These are phyloP conservation scores for Sylvia borin DNA, from an alignment of 2,797 vertebrate genomes.

Conservation along the genomic window DNA sequence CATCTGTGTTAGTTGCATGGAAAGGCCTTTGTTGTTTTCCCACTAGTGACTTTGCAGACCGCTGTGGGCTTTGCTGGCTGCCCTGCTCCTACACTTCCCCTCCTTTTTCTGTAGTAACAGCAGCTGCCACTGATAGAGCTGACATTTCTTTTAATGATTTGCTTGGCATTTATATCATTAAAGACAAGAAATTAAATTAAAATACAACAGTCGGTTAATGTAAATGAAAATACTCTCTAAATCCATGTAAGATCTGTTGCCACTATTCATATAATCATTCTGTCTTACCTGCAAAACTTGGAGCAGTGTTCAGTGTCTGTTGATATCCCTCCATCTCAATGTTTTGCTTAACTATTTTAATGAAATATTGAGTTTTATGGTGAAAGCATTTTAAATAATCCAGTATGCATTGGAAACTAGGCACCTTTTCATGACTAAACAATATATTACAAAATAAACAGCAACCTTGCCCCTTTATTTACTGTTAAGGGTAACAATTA, in stretches of 20 bases:
- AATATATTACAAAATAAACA: neutral
- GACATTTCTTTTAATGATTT: constrained; percentile 80
- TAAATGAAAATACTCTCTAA: neutral
- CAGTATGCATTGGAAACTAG: neutral
- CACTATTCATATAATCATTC: neutral
- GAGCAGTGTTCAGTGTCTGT: neutral
- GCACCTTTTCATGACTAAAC: neutral
- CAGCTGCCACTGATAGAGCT: constrained; percentile 81
- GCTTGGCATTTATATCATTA: constrained; percentile 74
- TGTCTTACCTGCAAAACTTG: neutral
- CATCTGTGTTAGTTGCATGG: constrained; percentile 92
- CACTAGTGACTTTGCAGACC: constrained; percentile 81
- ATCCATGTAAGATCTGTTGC: neutral
- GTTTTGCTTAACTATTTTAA: neutral
- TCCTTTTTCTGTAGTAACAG: constrained; percentile 67
- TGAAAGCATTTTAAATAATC: neutral
- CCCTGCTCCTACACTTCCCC: constrained; percentile 68
- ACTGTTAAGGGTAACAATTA: neutral
- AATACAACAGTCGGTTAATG: neutral
- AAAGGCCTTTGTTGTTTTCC: constrained; percentile 88
- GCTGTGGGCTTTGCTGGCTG: constrained; percentile 79
- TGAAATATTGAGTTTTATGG: neutral
- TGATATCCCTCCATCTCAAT: neutral
- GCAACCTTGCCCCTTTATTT: neutral
- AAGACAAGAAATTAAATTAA: neutral